Evolutionary conservation across 2,113 vertebrate species (phyloP).

Genomic region (Gymnorhina tibicen): DNA sequence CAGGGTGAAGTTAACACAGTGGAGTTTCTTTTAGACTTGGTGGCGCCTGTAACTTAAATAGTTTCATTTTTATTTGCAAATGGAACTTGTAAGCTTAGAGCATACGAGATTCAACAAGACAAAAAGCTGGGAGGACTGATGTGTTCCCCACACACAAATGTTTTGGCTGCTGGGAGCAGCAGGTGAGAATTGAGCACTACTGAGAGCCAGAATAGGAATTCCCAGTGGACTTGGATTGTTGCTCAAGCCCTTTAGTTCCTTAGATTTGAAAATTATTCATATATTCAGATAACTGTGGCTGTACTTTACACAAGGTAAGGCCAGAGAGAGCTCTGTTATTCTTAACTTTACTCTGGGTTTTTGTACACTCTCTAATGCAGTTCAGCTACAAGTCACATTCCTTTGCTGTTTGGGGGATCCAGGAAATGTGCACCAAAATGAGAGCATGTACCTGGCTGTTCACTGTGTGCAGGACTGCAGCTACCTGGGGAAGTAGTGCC

Average conservation of each 20-base stretch:
- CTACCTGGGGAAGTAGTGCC: not conserved
- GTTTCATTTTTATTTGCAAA: not conserved
- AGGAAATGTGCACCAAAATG: not conserved
- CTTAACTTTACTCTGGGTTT: not conserved
- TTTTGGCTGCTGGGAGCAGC: not conserved
- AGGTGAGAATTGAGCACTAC: not conserved
- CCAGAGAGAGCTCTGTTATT: not conserved
- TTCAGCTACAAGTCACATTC: not conserved
- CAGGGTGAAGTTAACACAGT: not conserved
- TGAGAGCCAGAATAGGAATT: not conserved
- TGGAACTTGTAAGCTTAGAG: not conserved
- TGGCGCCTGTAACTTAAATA: not conserved
- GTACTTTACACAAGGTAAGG: not conserved
- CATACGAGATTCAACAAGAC: not conserved
- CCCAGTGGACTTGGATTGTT: not conserved
- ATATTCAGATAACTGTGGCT: not conserved
- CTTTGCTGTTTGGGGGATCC: not conserved
- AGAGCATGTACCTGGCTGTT: not conserved
- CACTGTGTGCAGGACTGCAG: not conserved
- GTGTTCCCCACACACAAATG: rapidly evolving
- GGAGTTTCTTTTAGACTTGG: not conserved
- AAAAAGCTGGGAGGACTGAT: not conserved
- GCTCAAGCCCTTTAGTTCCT: not conserved
- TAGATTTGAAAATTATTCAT: not conserved
- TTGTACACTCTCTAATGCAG: not conserved